Conservation (phyloP, 2,797 vertebrate species). For the Lateolabrax maculatus region DNA sequence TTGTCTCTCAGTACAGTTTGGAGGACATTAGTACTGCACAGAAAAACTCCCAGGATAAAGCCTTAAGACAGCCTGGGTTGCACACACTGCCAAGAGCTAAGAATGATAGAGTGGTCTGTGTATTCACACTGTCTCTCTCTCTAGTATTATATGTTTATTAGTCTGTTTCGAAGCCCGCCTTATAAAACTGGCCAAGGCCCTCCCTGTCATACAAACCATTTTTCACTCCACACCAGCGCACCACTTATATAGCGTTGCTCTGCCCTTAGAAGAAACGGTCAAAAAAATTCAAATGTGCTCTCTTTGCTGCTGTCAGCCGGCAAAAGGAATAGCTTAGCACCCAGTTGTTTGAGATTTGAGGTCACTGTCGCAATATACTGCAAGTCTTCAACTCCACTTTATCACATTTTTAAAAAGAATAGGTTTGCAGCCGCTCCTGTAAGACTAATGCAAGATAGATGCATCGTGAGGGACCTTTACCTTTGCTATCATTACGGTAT, state of each 20-base stretch:
- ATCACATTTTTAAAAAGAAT: constrained; percentile 58
- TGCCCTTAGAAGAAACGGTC: constrained; percentile 47
- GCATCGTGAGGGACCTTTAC: constrained; percentile 51
- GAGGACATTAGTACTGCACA: constrained; percentile 50
- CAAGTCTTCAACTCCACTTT: constrained; percentile 55
- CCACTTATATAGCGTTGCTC: constrained; percentile 42
- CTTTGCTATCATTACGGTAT: constrained; percentile 58
- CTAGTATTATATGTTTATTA: constrained; percentile 64
- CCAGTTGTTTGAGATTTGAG: constrained; percentile 64
- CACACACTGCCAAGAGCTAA: constrained; percentile 28
- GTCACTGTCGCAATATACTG: constrained; percentile 65
- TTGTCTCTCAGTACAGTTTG: constrained; percentile 52
- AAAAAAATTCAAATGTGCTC: constrained; percentile 52
- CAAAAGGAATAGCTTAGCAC: constrained; percentile 51
- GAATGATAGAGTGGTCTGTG: constrained; percentile 57
- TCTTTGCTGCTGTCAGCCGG: constrained; percentile 48
- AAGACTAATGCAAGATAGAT: constrained; percentile 57
- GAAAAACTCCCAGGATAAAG: constrained; percentile 53
- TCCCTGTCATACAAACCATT: constrained; percentile 50
- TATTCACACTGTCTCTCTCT: constrained; percentile 50
- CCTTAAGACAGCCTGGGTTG: constrained; percentile 28
- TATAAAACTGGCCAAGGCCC: constrained; percentile 62
- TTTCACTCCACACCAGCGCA: constrained; percentile 43
- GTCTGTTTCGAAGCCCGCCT: constrained; percentile 47
- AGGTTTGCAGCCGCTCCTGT: constrained; percentile 30